Percentiles rank a stretch among this genome's conserved stretches.
Conservation (phyloP, 2,888 invertebrate genomes). For the Phlogophora meticulosa region DNA sequence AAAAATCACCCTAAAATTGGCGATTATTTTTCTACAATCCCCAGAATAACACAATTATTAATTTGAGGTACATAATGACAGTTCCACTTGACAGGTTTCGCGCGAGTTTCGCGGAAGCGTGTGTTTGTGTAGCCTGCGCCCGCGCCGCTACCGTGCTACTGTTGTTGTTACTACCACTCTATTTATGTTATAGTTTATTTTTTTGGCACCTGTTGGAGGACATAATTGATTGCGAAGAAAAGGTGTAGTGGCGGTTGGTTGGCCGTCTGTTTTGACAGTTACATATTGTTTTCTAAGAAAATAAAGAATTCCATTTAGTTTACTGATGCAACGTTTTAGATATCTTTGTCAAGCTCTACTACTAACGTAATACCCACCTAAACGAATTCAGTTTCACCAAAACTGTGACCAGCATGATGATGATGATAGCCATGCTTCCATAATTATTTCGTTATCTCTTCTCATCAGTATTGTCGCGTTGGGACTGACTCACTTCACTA, state of each 20-base stretch:
- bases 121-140: conserved; percentile 59
- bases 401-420: neutral
- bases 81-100: conserved; percentile 55
- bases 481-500: too few relatives aligned
- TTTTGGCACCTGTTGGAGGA: conserved; percentile 28
- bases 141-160: conserved; percentile 42
- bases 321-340: neutral
- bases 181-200: conserved; percentile 4
- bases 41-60: conserved; percentile 49
- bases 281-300: conserved; percentile 1
- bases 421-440: too few relatives aligned
- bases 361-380: too few relatives aligned
- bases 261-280: neutral
- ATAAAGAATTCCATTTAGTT: neutral
- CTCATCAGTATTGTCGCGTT: too few relatives aligned
- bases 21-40: conserved; percentile 20
- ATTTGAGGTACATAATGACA: conserved; percentile 63
- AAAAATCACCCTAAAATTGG: conserved; percentile 5
- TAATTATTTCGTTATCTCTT: too few relatives aligned
- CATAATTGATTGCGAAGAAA: conserved; percentile 24
- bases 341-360: neutral
- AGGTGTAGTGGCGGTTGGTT: neutral
- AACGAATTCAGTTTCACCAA: too few relatives aligned
- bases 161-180: conserved; percentile 38
- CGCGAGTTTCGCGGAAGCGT: conserved; percentile 54